These are phyloP conservation scores for Laticauda colubrina DNA, from an alignment of 2,113 vertebrate genomes.

Conservation along the genomic window DNA sequence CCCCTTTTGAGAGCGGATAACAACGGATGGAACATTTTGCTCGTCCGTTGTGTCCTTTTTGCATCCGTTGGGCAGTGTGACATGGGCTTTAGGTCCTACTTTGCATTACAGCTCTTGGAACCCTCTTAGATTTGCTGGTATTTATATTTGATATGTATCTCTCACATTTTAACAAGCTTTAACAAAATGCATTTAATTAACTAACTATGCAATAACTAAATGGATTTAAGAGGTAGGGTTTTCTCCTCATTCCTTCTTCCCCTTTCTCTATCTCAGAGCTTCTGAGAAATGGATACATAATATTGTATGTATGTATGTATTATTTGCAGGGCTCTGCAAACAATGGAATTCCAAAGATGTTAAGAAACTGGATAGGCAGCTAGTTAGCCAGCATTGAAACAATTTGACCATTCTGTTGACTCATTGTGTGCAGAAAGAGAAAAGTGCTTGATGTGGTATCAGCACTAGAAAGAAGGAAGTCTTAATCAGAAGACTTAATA, in stretches of 20 bases:
- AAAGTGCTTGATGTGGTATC: constrained; percentile 66
- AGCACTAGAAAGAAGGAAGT: constrained; percentile 49
- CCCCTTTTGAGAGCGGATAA: too few species aligned
- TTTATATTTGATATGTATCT: not conserved
- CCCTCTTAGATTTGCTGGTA: not conserved
- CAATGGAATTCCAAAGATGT: constrained; percentile 54
- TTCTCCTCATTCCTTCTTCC: not conserved
- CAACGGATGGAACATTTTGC: too few species aligned
- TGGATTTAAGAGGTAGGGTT: not conserved
- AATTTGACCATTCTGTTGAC: constrained; percentile 56
- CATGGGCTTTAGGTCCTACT: not conserved
- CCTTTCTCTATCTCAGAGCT: constrained; percentile 5
- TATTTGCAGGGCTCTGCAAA: constrained; percentile 58
- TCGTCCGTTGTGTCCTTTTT: too few species aligned
- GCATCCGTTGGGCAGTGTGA: too few species aligned
- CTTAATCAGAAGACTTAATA: constrained; percentile 50
- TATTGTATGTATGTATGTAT: too few species aligned
- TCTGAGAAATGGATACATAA: constrained; percentile 49
- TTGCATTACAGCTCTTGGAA: not conserved
- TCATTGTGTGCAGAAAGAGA: constrained; percentile 53
- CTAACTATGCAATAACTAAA: not conserved
- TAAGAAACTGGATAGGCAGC: constrained; percentile 62
- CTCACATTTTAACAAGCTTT: not conserved
- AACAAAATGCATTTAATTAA: not conserved
- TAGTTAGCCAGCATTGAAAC: constrained; percentile 65